A percentile compares a stretch with the other conserved stretches of the same genome.
These are phyloP conservation scores for Ophiodon elongatus DNA, from an alignment of 2,113 vertebrate species.

Conservation along the genomic window DNA sequence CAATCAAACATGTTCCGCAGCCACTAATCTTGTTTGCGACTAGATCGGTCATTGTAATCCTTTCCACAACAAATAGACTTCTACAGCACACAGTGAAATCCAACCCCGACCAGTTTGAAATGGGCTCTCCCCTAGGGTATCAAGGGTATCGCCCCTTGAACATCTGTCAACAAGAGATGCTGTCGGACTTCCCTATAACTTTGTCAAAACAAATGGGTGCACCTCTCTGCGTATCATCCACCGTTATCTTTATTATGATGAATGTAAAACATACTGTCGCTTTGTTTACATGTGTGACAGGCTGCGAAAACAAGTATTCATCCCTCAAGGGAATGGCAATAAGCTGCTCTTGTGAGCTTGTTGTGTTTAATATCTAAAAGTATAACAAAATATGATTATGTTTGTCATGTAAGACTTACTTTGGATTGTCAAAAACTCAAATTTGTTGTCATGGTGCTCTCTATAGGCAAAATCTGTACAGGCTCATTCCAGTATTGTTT, in stretches of 20 bases:
- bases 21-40: conserved; percentile 83
- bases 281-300: conserved; percentile 22
- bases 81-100: conserved; percentile 62
- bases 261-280: background rate
- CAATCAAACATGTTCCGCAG: conserved; percentile 83
- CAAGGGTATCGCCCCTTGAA: conserved; percentile 20
- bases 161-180: conserved; percentile 43
- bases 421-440: background rate
- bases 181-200: conserved; percentile 5
- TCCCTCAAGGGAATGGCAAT: conserved; percentile 57
- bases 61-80: conserved; percentile 71
- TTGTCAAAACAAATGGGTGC: background rate
- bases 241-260: background rate
- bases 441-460: background rate
- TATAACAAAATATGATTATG: conserved; percentile 5
- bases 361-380: conserved; percentile 21
- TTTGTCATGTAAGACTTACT: background rate
- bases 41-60: conserved; percentile 81
- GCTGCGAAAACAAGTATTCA: conserved; percentile 46
- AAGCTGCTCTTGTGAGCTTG: conserved; percentile 51
- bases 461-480: background rate
- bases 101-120: conserved; percentile 53
- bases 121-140: too few relatives aligned
- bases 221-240: background rate
- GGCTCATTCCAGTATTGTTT: background rate